Evolutionary conservation across 2,113 vertebrate genomes (phyloP).

Genomic region (Theristicus caerulescens): DNA sequence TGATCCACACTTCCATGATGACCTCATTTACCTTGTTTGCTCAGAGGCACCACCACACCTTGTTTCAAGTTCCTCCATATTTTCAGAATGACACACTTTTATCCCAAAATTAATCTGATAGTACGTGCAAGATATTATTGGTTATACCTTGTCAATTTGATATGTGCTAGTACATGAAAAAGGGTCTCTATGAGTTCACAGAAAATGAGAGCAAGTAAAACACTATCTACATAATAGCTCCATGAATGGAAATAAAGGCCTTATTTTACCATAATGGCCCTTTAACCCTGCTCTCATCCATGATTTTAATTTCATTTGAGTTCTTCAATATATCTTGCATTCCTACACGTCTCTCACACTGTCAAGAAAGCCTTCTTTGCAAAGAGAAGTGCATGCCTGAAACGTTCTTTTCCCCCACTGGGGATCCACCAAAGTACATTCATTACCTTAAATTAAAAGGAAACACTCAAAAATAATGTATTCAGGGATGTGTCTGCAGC

Average conservation of each 20-base stretch:
- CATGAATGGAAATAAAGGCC: neutral
- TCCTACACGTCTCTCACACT: neutral
- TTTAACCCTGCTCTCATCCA: neutral
- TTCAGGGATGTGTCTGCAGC: neutral
- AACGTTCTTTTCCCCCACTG: neutral
- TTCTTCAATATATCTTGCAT: neutral
- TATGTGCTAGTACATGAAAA: neutral
- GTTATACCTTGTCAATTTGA: neutral
- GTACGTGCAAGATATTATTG: neutral
- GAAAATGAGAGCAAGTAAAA: neutral
- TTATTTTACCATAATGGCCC: neutral
- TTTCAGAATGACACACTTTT: neutral
- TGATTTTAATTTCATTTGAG: conserved; percentile 2
- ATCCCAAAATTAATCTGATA: neutral
- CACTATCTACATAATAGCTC: neutral
- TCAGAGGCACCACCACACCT: neutral
- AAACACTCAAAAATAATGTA: neutral
- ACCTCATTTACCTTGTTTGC: neutral
- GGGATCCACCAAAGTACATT: neutral
- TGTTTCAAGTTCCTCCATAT: neutral
- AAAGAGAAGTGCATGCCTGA: neutral
- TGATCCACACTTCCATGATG: neutral
- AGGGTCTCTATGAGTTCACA: neutral
- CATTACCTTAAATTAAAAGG: conserved; percentile 9
- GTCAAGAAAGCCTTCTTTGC: neutral